phyloP scores from a whole-genome alignment of 2,113 vertebrate genomes.

The Ploceus nigricollis region DNA sequence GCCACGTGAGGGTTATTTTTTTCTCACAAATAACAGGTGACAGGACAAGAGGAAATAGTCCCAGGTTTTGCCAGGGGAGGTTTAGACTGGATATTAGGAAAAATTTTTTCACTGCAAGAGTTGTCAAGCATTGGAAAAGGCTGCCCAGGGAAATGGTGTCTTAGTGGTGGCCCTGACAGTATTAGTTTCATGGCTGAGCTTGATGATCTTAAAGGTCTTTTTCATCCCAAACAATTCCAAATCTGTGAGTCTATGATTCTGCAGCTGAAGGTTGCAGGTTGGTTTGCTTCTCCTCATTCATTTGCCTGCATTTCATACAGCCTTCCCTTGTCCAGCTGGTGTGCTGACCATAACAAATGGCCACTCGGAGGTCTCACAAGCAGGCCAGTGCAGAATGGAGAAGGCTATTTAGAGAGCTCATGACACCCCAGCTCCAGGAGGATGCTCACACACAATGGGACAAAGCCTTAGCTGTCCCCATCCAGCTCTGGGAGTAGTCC shows the following conservation, averaged over 20 bases:
- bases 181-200: neutral
- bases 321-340: neutral
- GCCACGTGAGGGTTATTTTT: neutral
- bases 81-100: neutral
- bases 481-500: fast-evolving
- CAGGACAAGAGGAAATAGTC: neutral
- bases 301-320: neutral
- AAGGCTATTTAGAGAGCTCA: neutral
- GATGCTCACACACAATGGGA: neutral
- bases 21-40: neutral
- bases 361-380: neutral
- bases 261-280: neutral
- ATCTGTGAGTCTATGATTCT: neutral
- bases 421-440: neutral
- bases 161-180: neutral
- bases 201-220: neutral
- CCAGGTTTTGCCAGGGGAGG: neutral
- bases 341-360: fast-evolving
- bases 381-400: neutral
- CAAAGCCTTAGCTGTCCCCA: neutral
- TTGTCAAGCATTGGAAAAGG: neutral
- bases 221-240: neutral
- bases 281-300: neutral
- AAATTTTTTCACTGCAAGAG: neutral
- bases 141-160: neutral